Evolutionary conservation across 2,797 vertebrate genomes (phyloP).

Genomic region (Oreochromis grahami): DNA sequence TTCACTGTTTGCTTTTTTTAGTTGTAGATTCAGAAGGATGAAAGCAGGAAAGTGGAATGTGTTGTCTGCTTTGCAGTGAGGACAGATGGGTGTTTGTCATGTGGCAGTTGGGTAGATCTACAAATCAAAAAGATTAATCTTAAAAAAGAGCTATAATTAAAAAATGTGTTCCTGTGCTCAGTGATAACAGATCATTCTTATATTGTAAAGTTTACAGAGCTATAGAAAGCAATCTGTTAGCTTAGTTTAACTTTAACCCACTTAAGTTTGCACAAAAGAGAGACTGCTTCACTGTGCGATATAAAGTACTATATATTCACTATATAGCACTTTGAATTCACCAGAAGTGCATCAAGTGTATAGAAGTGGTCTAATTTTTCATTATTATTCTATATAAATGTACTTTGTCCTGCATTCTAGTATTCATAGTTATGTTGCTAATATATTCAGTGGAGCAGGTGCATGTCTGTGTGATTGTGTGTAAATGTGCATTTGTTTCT

Average conservation of each 20-base stretch:
- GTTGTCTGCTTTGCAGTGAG: background rate
- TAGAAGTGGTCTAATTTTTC: background rate
- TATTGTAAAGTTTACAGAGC: background rate
- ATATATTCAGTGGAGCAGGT: constrained; percentile 37
- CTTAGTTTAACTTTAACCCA: background rate
- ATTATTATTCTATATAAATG: background rate
- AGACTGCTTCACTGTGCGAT: background rate
- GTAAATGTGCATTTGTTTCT: constrained; percentile 7
- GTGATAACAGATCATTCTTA: background rate
- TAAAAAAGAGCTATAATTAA: background rate
- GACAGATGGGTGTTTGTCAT: background rate
- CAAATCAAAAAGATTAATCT: background rate
- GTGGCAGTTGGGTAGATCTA: background rate
- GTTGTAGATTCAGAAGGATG: background rate
- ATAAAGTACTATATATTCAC: background rate
- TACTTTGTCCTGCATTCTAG: background rate
- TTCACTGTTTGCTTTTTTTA: background rate
- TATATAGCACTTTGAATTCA: background rate
- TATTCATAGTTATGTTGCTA: constrained; percentile 7
- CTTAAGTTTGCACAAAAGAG: background rate
- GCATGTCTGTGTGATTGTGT: constrained; percentile 21
- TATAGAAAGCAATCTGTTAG: background rate
- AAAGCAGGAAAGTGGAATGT: background rate
- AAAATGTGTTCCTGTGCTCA: background rate
- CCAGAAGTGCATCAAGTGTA: background rate